A percentile compares a stretch with the other conserved stretches of the same genome.
Evolutionary conservation across 2,888 invertebrate genomes (phyloP).

Genomic region (Orthosia incerta): DNA sequence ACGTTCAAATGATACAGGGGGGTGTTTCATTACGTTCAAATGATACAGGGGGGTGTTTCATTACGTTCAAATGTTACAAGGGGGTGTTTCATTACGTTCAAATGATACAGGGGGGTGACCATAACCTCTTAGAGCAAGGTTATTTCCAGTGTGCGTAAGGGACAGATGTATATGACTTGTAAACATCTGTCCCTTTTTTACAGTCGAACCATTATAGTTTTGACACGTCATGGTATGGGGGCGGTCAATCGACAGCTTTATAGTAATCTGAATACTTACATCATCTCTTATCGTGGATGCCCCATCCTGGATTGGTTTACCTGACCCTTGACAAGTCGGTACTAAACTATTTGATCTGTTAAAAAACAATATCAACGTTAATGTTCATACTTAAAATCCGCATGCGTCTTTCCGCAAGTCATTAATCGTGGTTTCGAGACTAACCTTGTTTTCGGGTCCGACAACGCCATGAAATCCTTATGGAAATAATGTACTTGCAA

Average conservation of each 20-base stretch:
- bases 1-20: no score
- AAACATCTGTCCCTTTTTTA: no score
- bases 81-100: no score
- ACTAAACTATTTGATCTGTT: conserved; percentile 77
- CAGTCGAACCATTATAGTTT: no score
- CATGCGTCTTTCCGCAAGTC: not conserved
- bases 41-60: no score
- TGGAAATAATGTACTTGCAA: conserved; percentile 99
- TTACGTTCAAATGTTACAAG: no score
- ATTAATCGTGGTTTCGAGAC: conserved; percentile 14
- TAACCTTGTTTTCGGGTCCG: conserved; percentile 92
- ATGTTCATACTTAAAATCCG: not conserved
- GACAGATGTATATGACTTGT: no score
- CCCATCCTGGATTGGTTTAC: conserved; percentile 82
- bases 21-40: no score
- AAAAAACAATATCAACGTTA: conserved; percentile 30
- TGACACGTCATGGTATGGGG: no score
- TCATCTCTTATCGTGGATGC: conserved; percentile 87
- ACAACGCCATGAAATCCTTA: conserved; percentile 96
- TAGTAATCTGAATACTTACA: conserved; percentile 73
- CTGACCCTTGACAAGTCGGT: conserved; percentile 75
- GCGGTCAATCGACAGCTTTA: not conserved
- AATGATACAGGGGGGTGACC: no score
- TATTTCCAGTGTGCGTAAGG: no score
- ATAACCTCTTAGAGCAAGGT: no score